Evolutionary conservation across 2,113 vertebrate genomes (phyloP).

Genomic region (Solenodon paradoxus): DNA sequence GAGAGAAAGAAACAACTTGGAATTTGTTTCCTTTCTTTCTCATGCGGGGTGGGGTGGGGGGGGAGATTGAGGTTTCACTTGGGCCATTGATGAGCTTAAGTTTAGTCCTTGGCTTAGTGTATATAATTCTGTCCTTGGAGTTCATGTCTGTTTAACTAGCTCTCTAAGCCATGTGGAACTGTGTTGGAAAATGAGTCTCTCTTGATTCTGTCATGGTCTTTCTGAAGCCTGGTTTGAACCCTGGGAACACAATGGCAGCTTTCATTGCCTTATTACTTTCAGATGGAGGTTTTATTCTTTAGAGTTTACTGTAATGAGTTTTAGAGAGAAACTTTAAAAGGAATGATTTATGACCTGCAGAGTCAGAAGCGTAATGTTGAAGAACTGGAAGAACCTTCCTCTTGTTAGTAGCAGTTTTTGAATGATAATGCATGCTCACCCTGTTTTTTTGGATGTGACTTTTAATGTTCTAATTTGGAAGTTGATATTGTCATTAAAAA

Average conservation of each 20-base stretch:
- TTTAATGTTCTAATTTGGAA: conserved; percentile 44
- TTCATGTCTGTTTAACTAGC: not conserved
- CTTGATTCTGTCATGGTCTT: not conserved
- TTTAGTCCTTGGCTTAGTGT: not conserved
- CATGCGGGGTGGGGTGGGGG: not conserved
- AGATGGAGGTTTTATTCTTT: conserved; percentile 15
- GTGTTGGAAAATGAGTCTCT: conserved; percentile 23
- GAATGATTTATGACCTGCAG: not conserved
- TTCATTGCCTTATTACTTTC: conserved; percentile 2
- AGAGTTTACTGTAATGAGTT: not conserved
- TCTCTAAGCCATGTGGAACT: not conserved
- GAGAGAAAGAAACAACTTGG: not conserved
- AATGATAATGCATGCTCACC: not conserved
- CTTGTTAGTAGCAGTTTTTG: not conserved
- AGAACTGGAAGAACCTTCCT: not conserved
- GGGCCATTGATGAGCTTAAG: not conserved
- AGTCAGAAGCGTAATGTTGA: not conserved
- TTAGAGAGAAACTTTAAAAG: not conserved
- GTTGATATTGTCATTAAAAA: not conserved
- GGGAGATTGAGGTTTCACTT: not conserved
- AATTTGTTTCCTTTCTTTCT: not conserved
- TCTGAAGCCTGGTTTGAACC: not conserved
- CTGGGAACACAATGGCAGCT: not conserved
- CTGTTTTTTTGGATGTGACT: conserved; percentile 10
- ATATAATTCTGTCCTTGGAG: not conserved